Evolutionary conservation across 2,113 vertebrate species (phyloP), one percentile per base, ranked within the genome.

Genomic region (Hippopotamus amphibius): DNA sequence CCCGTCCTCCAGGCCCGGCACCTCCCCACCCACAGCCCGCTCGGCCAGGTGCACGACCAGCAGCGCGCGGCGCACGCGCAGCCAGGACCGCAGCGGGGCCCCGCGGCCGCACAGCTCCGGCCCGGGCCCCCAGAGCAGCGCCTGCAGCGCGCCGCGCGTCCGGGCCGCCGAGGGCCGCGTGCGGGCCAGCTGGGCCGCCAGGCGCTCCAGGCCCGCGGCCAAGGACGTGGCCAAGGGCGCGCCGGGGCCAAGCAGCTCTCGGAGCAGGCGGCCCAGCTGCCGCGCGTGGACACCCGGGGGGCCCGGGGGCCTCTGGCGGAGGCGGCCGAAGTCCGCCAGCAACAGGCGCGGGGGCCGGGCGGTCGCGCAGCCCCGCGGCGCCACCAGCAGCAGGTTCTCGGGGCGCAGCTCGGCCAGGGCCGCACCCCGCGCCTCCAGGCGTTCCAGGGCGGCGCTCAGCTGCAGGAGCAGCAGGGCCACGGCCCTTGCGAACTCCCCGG

Each of bases 91-190:
- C 6, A 91, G 97, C 11, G 57, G 95, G 22, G 81, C 97, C 48
- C 96, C 94, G n/a, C 74, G 88, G 69, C 98, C 92, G 2, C 98
- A 97, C 87, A 99, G 97, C 26, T 98, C 96, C 6, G 89, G 90
- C 6, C 93, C 97, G 0, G 99, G 99, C 0, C 99, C 99, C 99
- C 99, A 99, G 90, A 99, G 99, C 91, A 99, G 97, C 30, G 97
- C 98, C 98, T 99, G 99, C 90, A 99, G 98, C 17, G 98, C 97
- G 17, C n/a, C 85, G 77, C 95, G 97, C 0, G 96, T 96, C 92
- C 92, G 96, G 74, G 98, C 98, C 33, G 93, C 88, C 53, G 97
- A 57, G 99, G 98, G 9, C 98, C 97, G 0, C 2, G 33, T 1
- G 89, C 97, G 74, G 98, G 99, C 26, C 97, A 98, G 82, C 98